Evolutionary conservation across 2,113 vertebrate genomes (phyloP), one percentile per base, ranked within the genome.

Genomic region (Ictalurus furcatus): DNA sequence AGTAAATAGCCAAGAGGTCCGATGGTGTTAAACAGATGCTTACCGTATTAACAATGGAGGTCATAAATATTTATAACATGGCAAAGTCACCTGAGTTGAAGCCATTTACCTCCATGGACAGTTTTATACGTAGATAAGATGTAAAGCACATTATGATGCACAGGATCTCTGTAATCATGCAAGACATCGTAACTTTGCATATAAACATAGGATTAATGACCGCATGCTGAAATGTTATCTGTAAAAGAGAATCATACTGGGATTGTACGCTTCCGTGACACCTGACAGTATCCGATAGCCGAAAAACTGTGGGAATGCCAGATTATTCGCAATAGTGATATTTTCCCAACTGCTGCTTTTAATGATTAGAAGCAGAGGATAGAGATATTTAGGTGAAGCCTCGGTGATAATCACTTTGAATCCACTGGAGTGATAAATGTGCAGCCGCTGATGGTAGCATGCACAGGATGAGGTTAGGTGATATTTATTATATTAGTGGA

Each of bases 21-120:
- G 34, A 34, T 84, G 48, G 88, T 87, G 67, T 61, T 87, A 69
- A 90, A 86, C 48, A 84, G 59, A 61, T 61, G 65, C 85, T 82
- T 67, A 56, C 14, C 13, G 28, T 73, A 59, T 73, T 83, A 56
- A 54, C 28, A 65, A 56, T 52, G 11, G 25, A 76, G 2, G 56
- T 52, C n/a, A 25, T 84, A 19, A 48, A 78, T 88, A 78, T 85
- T 30, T 37, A 85, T 37, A 14, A 28, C 37, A 30, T 61, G 30
- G 7, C n/a, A 63, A 87, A 37, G 6, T 73, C 79, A 54, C 48
- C 79, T 81, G 76, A 21, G 52, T 3, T 73, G 30, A 71, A 84
- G 23, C 6, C 16, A 21, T 37, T 69, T 71, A 48, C 76, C 59
- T 54, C 54, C 34, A 30, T n/a, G 54, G 37, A n/a, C 14, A 25